These are phyloP conservation scores for Archegozetes longisetosus DNA, from an alignment of 1,140 invertebrate species.

Conservation along the genomic window DNA sequence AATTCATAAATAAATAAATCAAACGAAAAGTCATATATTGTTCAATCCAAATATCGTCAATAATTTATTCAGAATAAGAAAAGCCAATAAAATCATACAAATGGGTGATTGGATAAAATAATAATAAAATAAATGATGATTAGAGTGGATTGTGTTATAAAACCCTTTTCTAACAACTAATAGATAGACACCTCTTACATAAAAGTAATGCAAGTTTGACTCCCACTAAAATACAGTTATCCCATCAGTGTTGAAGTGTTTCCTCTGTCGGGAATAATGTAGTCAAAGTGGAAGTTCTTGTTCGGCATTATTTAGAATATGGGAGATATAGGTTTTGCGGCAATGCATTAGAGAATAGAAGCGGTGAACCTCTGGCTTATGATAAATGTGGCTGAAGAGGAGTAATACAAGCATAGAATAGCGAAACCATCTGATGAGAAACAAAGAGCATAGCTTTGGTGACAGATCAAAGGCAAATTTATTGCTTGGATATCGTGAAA, in stretches of 20 bases:
- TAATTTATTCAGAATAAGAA: too few species aligned
- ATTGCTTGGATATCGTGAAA: not conserved
- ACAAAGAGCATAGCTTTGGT: not conserved
- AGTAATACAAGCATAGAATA: not conserved
- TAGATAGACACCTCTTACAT: not conserved
- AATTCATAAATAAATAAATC: too few species aligned
- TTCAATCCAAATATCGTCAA: too few species aligned
- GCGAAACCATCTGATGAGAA: not conserved
- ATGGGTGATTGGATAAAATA: too few species aligned
- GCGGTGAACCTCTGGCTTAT: not conserved
- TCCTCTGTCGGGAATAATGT: not conserved
- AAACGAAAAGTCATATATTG: too few species aligned
- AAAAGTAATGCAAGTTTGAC: not conserved
- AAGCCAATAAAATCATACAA: too few species aligned
- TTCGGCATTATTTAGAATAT: not conserved
- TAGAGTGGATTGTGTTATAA: too few species aligned
- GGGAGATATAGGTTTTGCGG: not conserved
- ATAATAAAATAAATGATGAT: too few species aligned
- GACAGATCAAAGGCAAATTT: not conserved
- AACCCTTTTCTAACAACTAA: too few species aligned
- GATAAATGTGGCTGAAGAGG: not conserved
- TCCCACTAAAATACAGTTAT: not conserved
- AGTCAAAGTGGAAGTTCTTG: not conserved
- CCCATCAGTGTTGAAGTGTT: not conserved
- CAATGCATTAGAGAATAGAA: not conserved